A percentile compares a stretch with the other conserved stretches of the same genome.
Evolutionary conservation across 2,888 invertebrate genomes (phyloP).

Genomic region (Boloria euphrosyne): DNA sequence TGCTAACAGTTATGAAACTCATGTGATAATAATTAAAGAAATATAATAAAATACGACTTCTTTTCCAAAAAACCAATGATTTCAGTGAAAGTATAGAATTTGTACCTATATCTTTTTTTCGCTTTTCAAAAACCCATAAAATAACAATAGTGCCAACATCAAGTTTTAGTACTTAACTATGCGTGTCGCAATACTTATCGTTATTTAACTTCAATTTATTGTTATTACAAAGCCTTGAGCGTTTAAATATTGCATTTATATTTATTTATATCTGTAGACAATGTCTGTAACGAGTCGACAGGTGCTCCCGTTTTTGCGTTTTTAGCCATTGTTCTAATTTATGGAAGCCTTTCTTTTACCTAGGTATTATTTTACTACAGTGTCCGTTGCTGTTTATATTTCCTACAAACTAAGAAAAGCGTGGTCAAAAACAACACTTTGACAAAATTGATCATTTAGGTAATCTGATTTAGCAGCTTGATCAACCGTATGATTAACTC

Average conservation of each 20-base stretch:
- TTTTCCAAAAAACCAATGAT: no score
- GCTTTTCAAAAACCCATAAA: no score
- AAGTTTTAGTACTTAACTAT: no score
- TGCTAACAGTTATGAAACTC: not conserved
- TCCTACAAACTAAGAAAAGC: no score
- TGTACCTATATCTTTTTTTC: no score
- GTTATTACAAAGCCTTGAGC: conserved; percentile 26
- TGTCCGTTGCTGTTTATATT: not conserved
- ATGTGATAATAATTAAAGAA: not conserved
- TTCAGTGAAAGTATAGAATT: no score
- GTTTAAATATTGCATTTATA: conserved; percentile 28
- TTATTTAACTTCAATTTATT: conserved; percentile 4
- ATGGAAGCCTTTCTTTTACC: conserved; percentile 20
- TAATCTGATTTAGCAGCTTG: no score
- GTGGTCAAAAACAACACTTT: no score
- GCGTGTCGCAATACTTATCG: no score
- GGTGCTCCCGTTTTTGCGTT: conserved; percentile 27
- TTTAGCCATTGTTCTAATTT: conserved; percentile 24
- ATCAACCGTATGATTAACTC: no score
- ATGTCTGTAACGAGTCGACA: conserved; percentile 32
- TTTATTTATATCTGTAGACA: conserved; percentile 26
- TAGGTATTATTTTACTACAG: not conserved
- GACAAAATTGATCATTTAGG: no score
- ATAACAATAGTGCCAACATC: no score
- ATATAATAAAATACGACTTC: conserved; percentile 10